These are phyloP conservation scores for Novumbra hubbsi DNA, from an alignment of 2,797 vertebrate species.

Conservation along the genomic window DNA sequence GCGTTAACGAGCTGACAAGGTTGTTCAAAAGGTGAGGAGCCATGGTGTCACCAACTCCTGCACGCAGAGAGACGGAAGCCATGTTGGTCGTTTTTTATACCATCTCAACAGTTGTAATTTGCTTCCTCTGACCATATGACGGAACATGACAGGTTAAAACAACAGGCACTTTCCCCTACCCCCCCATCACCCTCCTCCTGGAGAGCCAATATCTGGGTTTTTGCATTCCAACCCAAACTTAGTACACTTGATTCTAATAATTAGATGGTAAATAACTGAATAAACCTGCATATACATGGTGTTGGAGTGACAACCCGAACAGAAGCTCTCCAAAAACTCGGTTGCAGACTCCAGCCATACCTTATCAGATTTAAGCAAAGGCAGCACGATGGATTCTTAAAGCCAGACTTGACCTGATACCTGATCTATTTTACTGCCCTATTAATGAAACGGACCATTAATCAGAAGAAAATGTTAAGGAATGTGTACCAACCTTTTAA, in stretches of 20 bases:
- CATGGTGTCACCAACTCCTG: constrained; percentile 69
- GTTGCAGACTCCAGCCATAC: too few species aligned
- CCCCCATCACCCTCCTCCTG: too few species aligned
- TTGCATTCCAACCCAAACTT: too few species aligned
- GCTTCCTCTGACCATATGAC: background rate
- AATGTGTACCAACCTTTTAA: constrained; percentile 44
- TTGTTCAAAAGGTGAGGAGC: constrained; percentile 60
- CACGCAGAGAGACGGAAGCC: constrained; percentile 9
- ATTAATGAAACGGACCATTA: background rate
- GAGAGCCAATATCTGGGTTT: too few species aligned
- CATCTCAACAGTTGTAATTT: background rate
- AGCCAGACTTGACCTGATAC: background rate
- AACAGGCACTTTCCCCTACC: background rate
- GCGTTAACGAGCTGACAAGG: constrained; percentile 52
- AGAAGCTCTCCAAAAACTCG: too few species aligned
- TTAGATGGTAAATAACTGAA: too few species aligned
- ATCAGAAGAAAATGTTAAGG: fast-evolving
- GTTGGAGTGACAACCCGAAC: too few species aligned
- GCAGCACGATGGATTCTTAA: background rate
- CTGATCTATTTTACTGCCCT: background rate
- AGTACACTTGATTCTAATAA: too few species aligned
- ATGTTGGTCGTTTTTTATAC: background rate
- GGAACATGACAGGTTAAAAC: background rate
- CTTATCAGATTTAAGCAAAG: background rate
- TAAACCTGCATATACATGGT: too few species aligned